A percentile compares a stretch with the other conserved stretches of the same genome.
phyloP scores from a whole-genome alignment of 2,113 vertebrate genomes.

The Nibea albiflora region DNA sequence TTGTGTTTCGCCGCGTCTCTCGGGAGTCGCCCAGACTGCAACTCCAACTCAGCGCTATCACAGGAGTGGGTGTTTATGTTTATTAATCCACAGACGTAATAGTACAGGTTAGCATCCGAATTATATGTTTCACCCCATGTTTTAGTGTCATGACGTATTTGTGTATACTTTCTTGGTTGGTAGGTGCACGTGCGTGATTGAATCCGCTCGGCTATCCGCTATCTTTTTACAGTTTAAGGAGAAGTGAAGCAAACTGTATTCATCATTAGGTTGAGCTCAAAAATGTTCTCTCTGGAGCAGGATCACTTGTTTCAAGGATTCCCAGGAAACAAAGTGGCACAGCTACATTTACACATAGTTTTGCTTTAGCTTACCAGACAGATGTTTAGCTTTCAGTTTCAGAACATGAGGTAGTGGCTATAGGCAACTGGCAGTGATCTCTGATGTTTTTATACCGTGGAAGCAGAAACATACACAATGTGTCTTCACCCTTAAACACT shows the following conservation, averaged over 20 bases:
- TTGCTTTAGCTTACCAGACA: neutral
- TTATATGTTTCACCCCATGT: constrained; percentile 18
- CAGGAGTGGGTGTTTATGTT: constrained; percentile 17
- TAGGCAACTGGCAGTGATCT: neutral
- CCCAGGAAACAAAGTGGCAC: neutral
- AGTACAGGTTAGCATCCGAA: constrained; percentile 7
- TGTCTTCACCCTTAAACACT: neutral
- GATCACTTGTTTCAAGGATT: neutral
- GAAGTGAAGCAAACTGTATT: neutral
- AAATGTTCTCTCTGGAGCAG: neutral
- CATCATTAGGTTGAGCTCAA: neutral
- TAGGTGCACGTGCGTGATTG: neutral
- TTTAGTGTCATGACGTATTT: neutral
- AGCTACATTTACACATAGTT: neutral
- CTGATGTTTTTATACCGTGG: no score
- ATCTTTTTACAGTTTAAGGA: neutral
- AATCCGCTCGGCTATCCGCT: neutral
- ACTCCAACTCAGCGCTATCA: constrained; percentile 7
- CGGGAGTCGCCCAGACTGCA: neutral
- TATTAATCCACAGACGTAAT: constrained; percentile 44
- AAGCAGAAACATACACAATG: neutral
- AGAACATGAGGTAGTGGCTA: neutral
- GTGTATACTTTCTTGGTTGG: neutral
- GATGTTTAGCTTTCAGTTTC: neutral
- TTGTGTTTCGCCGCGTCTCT: constrained; percentile 6